phyloP scores from a whole-genome alignment of 2,888 invertebrate genomes.

The Leptinotarsa peninsularis region DNA sequence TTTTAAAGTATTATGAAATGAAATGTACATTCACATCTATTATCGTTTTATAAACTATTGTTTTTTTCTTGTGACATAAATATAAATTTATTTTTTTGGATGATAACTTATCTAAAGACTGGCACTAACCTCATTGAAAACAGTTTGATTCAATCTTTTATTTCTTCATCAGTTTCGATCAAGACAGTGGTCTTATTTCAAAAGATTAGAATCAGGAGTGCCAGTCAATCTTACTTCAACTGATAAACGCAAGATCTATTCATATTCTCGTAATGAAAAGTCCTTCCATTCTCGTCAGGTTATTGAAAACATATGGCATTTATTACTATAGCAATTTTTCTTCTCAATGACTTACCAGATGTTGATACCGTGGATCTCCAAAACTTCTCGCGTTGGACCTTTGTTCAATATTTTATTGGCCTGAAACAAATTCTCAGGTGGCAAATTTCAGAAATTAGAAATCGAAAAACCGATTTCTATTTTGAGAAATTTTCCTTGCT shows the following conservation, averaged over 20 bases:
- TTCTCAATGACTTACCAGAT: constrained; percentile 48
- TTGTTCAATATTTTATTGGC: constrained; percentile 63
- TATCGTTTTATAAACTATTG: no score
- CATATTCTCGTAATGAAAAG: background rate
- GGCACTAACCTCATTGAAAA: no score
- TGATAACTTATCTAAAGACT: no score
- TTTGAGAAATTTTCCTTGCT: constrained; percentile 42
- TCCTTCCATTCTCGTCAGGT: background rate
- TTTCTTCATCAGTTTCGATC: no score
- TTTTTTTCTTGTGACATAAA: no score
- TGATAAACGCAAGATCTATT: background rate
- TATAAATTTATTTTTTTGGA: no score
- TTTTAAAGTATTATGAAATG: no score
- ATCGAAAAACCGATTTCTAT: constrained; percentile 42
- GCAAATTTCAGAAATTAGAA: constrained; percentile 56
- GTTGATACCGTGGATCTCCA: constrained; percentile 44
- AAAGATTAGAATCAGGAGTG: no score
- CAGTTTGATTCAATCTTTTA: no score
- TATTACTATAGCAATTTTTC: constrained; percentile 19
- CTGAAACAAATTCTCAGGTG: constrained; percentile 77
- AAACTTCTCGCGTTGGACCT: constrained; percentile 56
- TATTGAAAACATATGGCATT: constrained; percentile 1
- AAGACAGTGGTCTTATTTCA: no score
- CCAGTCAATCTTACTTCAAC: no score
- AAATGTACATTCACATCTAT: no score